Percentiles rank a stretch among this genome's conserved stretches.
These are phyloP conservation scores for Nymphalis c-album DNA, from an alignment of 2,888 invertebrate species.

Conservation along the genomic window DNA sequence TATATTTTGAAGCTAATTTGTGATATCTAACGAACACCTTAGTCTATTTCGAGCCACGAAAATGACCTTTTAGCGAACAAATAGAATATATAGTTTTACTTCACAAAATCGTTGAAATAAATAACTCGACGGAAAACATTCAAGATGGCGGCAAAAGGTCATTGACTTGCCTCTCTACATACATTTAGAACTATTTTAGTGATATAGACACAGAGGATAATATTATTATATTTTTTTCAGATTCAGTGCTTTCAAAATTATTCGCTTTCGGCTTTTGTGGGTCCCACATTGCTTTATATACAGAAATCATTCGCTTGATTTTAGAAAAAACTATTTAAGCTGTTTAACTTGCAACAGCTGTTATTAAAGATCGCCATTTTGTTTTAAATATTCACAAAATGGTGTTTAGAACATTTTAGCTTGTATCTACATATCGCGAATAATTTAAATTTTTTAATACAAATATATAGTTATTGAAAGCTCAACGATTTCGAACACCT, in stretches of 20 bases:
- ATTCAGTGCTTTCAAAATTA: conserved; percentile 44
- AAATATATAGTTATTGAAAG: conserved; percentile 69
- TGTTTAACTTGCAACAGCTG: conserved; percentile 21
- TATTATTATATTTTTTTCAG: conserved; percentile 42
- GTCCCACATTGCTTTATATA: conserved; percentile 51
- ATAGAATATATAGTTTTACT: background rate
- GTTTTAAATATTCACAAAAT: conserved; percentile 41
- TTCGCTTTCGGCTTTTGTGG: conserved; percentile 52
- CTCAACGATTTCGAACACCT: conserved; percentile 76
- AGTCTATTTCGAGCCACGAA: conserved; percentile 49
- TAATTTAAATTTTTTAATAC: conserved; percentile 51
- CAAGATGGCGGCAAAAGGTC: conserved; percentile 42
- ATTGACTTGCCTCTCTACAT: conserved; percentile 39
- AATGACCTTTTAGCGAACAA: conserved; percentile 46
- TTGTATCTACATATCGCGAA: conserved; percentile 42
- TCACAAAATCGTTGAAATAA: background rate
- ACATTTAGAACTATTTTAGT: conserved; percentile 54
- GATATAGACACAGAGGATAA: conserved; percentile 66
- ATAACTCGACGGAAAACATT: background rate
- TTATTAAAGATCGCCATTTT: conserved; percentile 47
- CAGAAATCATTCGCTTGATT: conserved; percentile 15
- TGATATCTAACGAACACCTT: conserved; percentile 71
- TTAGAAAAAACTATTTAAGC: conserved; percentile 23
- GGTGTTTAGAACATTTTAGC: conserved; percentile 37
- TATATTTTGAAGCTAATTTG: conserved; percentile 76